Percentiles rank a stretch among this genome's conserved stretches.
Conservation (phyloP, 2,888 invertebrate species). For the Volucella bombylans region DNA sequence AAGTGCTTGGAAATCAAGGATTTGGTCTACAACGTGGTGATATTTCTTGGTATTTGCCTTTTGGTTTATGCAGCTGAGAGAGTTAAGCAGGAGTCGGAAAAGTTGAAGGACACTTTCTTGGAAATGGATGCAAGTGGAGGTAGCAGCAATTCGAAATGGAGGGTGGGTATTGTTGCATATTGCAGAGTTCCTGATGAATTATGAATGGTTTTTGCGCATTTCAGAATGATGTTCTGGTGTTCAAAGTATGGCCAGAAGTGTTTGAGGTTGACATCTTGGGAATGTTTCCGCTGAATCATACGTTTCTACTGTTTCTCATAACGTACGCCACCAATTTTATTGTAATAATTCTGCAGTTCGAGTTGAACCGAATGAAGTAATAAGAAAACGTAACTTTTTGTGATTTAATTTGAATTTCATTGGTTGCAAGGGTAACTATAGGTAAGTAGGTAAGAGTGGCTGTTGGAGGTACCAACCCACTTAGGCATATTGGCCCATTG, state of each 20-base stretch:
- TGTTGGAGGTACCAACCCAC: too few relatives aligned
- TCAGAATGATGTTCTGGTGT: slow-evolving; percentile 42
- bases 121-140: slow-evolving; percentile 33
- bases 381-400: neutral
- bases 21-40: slow-evolving; percentile 52
- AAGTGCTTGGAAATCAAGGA: slow-evolving; percentile 16
- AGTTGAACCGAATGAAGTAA: slow-evolving; percentile 52
- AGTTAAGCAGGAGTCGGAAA: slow-evolving; percentile 22
- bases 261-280: slow-evolving; percentile 77
- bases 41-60: slow-evolving; percentile 58
- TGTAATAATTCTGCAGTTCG: slow-evolving; percentile 79
- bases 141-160: slow-evolving; percentile 9
- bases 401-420: neutral
- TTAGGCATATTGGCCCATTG: too few relatives aligned
- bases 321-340: slow-evolving; percentile 79
- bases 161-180: slow-evolving; percentile 31
- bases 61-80: slow-evolving; percentile 58
- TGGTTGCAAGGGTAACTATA: too few relatives aligned
- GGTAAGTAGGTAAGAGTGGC: too few relatives aligned
- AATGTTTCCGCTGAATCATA: slow-evolving; percentile 77
- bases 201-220: neutral
- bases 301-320: slow-evolving; percentile 78
- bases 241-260: slow-evolving; percentile 72
- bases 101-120: slow-evolving; percentile 36
- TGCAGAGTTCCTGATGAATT: neutral